phyloP scores from a whole-genome alignment of 2,888 invertebrate genomes.

The Xanthorhoe designata region DNA sequence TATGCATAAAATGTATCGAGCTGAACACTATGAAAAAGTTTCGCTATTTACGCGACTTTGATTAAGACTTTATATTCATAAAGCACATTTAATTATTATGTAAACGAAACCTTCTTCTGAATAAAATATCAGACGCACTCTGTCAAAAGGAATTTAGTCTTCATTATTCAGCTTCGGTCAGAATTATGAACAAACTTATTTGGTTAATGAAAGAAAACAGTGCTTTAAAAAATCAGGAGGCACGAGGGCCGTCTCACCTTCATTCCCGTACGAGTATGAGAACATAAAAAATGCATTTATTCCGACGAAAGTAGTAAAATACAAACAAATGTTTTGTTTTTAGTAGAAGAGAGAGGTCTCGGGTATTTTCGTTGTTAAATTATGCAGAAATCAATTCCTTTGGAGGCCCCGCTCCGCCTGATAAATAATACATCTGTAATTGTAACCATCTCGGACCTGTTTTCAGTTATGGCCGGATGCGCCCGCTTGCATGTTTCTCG shows the following conservation, averaged over 20 bases:
- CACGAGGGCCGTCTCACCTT: constrained; percentile 44
- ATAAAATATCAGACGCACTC: constrained; percentile 79
- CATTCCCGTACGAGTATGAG: constrained; percentile 53
- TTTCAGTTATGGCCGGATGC: constrained; percentile 45
- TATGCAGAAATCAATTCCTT: constrained; percentile 85
- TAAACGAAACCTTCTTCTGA: constrained; percentile 83
- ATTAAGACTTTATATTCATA: constrained; percentile 82
- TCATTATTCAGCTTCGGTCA: constrained; percentile 63
- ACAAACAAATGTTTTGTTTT: constrained; percentile 82
- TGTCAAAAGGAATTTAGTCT: constrained; percentile 78
- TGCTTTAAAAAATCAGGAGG: constrained; percentile 40
- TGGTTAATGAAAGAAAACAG: constrained; percentile 52
- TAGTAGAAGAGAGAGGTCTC: constrained; percentile 74
- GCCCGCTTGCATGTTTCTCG: constrained; percentile 21
- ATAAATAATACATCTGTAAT: constrained; percentile 83
- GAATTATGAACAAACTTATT: constrained; percentile 52
- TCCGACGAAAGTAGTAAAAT: constrained; percentile 76
- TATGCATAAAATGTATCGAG: constrained; percentile 80
- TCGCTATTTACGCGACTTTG: constrained; percentile 77
- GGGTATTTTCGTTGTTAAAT: constrained; percentile 81
- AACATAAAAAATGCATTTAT: constrained; percentile 74
- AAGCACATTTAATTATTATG: constrained; percentile 84
- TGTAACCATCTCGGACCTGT: constrained; percentile 66
- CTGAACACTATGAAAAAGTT: constrained; percentile 79
- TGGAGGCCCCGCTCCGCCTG: constrained; percentile 65